Conservation (phyloP, 2,113 vertebrate genomes). For the Colaptes auratus region DNA sequence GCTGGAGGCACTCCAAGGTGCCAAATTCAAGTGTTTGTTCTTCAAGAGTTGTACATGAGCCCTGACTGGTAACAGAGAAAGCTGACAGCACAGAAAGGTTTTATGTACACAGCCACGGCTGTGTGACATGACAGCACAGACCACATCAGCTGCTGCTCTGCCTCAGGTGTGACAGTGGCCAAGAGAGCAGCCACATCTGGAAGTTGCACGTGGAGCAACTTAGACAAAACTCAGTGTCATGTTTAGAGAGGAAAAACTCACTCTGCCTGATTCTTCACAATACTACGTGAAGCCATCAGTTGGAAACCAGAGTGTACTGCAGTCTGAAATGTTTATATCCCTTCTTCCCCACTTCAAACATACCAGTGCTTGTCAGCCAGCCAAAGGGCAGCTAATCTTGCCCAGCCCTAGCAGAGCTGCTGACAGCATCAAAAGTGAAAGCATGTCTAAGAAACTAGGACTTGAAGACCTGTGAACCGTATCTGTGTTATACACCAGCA, state of each 20-base stretch:
- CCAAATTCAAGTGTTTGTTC: background rate
- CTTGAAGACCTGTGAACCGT: background rate
- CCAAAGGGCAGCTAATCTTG: background rate
- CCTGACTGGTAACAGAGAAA: background rate
- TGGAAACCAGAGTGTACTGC: background rate
- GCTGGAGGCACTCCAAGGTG: background rate
- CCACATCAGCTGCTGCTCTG: background rate
- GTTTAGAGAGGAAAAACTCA: background rate
- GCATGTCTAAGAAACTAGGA: background rate
- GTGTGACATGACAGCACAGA: background rate
- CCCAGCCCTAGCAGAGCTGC: background rate
- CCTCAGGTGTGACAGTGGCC: background rate
- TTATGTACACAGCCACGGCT: background rate
- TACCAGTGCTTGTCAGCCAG: background rate
- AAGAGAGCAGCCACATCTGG: background rate
- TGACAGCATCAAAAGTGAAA: background rate
- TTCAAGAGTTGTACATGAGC: accelerated
- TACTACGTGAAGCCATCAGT: background rate
- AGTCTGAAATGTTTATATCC: background rate
- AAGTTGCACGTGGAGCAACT: background rate
- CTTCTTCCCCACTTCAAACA: background rate
- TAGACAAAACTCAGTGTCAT: background rate
- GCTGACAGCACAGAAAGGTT: background rate
- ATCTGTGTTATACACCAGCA: background rate
- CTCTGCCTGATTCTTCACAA: background rate